These are phyloP conservation scores for Scomber japonicus DNA, from an alignment of 2,113 vertebrate genomes.

Conservation along the genomic window DNA sequence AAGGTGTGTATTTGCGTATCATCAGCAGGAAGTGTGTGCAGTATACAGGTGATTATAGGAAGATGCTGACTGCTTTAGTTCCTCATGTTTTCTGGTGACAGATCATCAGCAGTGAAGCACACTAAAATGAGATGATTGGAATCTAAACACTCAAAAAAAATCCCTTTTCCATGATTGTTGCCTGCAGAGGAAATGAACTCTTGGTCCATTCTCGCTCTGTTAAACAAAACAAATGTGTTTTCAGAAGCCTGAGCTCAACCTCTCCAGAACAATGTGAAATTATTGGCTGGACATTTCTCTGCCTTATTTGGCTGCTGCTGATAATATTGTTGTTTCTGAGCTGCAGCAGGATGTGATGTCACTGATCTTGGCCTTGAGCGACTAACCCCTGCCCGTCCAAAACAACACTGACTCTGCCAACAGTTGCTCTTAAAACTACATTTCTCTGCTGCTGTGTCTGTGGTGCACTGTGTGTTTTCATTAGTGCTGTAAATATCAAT, in stretches of 20 bases:
- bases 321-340: slow-evolving; percentile 39
- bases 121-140: not conserved
- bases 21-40: no score
- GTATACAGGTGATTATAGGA: no score
- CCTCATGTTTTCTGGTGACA: no score
- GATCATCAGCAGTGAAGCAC: not conserved
- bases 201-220: slow-evolving; percentile 16
- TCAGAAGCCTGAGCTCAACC: slow-evolving; percentile 17
- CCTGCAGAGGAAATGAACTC: slow-evolving; percentile 52
- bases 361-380: slow-evolving; percentile 18
- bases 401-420: not conserved
- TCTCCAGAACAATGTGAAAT: slow-evolving; percentile 44
- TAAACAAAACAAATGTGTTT: slow-evolving; percentile 41
- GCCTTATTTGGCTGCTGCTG: slow-evolving; percentile 51
- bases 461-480: no score
- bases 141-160: slow-evolving; percentile 1
- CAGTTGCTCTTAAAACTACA: not conserved
- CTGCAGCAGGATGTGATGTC: slow-evolving; percentile 56
- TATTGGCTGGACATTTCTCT: slow-evolving; percentile 42
- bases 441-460: not conserved
- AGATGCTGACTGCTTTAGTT: no score
- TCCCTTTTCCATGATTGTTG: not conserved
- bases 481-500: no score
- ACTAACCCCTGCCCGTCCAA: slow-evolving; percentile 9
- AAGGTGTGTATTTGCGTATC: no score